phyloP scores from a whole-genome alignment of 2,113 vertebrate genomes.

The Vulpes ferrilata region DNA sequence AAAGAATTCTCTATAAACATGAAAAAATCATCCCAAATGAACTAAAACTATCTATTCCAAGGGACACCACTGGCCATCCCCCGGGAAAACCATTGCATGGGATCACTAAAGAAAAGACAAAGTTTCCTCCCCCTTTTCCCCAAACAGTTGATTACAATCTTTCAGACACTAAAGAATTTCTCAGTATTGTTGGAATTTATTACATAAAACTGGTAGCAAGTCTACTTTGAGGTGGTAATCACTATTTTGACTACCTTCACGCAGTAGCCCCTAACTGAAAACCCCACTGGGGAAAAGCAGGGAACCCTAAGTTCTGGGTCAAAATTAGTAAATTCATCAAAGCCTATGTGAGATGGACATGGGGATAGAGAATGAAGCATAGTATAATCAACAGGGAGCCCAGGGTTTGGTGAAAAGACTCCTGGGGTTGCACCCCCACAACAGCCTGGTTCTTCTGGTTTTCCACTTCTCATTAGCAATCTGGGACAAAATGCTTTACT shows the following conservation, averaged over 20 bases:
- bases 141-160: not conserved
- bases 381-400: no score
- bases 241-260: not conserved
- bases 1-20: not conserved
- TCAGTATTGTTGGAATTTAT: not conserved
- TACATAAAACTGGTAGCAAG: no score
- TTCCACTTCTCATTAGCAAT: not conserved
- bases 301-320: not conserved
- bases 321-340: not conserved
- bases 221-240: not conserved
- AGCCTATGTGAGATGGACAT: not conserved
- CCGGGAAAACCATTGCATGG: not conserved
- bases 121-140: no score
- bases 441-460: not conserved
- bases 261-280: not conserved
- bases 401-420: no score
- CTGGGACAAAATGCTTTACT: not conserved
- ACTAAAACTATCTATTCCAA: not conserved
- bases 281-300: not conserved
- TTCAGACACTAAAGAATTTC: not conserved
- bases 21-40: not conserved
- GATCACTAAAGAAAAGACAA: not conserved
- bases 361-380: no score
- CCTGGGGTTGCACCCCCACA: fast-evolving
- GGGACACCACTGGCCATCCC: fast-evolving